Evolutionary conservation across 2,797 vertebrate species (phyloP).

Genomic region (Phyllotis vaccarum): DNA sequence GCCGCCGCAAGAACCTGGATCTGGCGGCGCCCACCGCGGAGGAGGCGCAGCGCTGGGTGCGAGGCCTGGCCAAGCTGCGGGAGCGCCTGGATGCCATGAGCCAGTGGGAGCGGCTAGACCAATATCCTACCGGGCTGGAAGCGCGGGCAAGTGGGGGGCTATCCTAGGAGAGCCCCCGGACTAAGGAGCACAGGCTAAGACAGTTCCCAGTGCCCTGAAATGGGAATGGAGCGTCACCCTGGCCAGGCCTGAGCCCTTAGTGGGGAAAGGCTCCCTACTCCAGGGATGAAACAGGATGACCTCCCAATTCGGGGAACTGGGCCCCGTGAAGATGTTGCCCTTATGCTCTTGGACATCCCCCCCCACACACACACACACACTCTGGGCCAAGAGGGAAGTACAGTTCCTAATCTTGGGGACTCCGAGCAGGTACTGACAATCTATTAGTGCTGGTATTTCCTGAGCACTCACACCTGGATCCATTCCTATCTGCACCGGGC

Average conservation of each 20-base stretch:
- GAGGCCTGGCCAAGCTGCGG: slow-evolving; percentile 93
- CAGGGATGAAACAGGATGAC: background rate
- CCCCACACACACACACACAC: background rate
- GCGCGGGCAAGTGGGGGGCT: no score
- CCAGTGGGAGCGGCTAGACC: slow-evolving; percentile 96
- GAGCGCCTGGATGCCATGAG: slow-evolving; percentile 93
- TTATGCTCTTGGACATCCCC: no score
- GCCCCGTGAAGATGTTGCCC: background rate
- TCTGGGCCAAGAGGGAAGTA: no score
- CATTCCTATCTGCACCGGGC: slow-evolving; percentile 93
- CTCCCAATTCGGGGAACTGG: background rate
- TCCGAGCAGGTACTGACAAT: background rate
- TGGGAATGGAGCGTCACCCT: background rate
- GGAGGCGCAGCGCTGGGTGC: slow-evolving; percentile 94
- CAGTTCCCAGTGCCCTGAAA: background rate
- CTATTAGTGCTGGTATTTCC: slow-evolving; percentile 79
- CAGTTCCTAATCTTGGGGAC: background rate
- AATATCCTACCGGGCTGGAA: slow-evolving; percentile 93
- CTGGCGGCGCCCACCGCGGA: slow-evolving; percentile 91
- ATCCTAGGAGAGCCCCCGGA: background rate
- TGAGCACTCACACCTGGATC: slow-evolving; percentile 94
- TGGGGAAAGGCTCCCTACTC: background rate
- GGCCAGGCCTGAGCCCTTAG: background rate
- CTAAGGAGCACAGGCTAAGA: background rate
- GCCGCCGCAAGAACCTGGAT: slow-evolving; percentile 94